These are phyloP conservation scores for Musca domestica DNA, from an alignment of 1,140 invertebrate species.

Conservation along the genomic window DNA sequence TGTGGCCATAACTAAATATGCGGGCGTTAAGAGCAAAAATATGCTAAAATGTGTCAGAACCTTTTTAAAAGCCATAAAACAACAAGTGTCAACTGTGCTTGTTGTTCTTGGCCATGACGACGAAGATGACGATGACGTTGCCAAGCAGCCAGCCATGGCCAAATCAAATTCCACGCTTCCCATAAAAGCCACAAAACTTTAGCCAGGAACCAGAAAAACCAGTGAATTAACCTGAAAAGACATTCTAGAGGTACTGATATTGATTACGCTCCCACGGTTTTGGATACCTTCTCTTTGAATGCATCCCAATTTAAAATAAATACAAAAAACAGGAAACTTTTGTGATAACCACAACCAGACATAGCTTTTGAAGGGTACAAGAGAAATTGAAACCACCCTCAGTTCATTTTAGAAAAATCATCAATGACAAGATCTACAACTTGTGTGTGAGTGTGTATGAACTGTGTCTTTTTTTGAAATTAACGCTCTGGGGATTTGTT, in stretches of 20 bases:
- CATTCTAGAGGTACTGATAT: constrained; percentile 10
- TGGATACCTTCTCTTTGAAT: no score
- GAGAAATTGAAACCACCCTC: no score
- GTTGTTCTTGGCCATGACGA: not conserved
- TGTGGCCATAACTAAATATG: constrained; percentile 3
- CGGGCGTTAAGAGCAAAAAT: constrained; percentile 20
- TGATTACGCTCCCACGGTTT: constrained; percentile 20
- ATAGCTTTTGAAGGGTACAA: no score
- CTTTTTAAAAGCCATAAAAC: constrained; percentile 20
- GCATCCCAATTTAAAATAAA: no score
- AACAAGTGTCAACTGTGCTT: constrained; percentile 12
- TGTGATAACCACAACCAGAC: not conserved
- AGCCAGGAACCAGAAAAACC: constrained; percentile 13
- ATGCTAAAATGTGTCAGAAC: constrained; percentile 22
- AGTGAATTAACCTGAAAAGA: constrained; percentile 2
- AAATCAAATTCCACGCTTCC: not conserved
- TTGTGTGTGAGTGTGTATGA: no score
- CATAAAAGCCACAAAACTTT: not conserved
- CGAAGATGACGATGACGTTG: no score
- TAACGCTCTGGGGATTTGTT: no score
- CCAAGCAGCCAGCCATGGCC: not conserved
- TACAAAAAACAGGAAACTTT: constrained; percentile 17
- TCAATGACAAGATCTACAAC: no score
- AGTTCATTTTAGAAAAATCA: no score
- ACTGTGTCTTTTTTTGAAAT: no score